A percentile compares a stretch with the other conserved stretches of the same genome.
phyloP scores from a whole-genome alignment of 2,113 vertebrate genomes.

The Sinocyclocheilus maitianheensis region DNA sequence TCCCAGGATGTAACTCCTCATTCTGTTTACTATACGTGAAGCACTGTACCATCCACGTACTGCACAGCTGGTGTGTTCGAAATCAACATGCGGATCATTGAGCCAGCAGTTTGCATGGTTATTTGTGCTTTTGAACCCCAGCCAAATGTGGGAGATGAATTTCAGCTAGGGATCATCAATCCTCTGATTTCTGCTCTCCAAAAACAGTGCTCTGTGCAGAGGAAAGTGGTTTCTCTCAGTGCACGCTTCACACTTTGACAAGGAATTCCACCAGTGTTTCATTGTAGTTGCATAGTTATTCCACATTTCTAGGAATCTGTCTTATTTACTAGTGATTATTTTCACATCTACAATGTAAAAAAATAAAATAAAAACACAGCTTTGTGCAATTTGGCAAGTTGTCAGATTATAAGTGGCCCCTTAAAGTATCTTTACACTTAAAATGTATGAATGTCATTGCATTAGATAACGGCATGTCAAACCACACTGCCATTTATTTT shows the following conservation, averaged over 20 bases:
- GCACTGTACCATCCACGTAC: constrained; percentile 37
- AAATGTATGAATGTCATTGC: background rate
- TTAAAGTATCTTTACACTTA: background rate
- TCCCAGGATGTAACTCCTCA: constrained; percentile 37
- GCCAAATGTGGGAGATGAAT: constrained; percentile 48
- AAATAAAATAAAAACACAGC: background rate
- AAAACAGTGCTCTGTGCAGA: constrained; percentile 3
- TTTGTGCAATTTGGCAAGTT: background rate
- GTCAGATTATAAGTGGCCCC: background rate
- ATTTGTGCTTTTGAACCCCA: constrained; percentile 39
- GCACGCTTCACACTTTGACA: background rate
- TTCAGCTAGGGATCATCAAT: constrained; percentile 44
- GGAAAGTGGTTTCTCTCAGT: background rate
- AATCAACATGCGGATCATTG: constrained; percentile 25
- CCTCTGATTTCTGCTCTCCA: constrained; percentile 30
- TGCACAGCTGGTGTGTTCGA: constrained; percentile 21
- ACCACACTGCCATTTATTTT: too few species aligned
- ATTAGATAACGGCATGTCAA: background rate
- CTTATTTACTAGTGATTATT: background rate
- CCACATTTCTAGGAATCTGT: background rate
- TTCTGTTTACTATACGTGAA: constrained; percentile 35
- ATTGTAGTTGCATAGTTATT: background rate
- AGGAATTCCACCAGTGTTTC: background rate
- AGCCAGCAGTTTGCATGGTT: constrained; percentile 36
- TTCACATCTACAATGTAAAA: background rate